Evolutionary conservation across 2,888 invertebrate genomes (phyloP).

Genomic region (Hermaeophaga mercurialis): DNA sequence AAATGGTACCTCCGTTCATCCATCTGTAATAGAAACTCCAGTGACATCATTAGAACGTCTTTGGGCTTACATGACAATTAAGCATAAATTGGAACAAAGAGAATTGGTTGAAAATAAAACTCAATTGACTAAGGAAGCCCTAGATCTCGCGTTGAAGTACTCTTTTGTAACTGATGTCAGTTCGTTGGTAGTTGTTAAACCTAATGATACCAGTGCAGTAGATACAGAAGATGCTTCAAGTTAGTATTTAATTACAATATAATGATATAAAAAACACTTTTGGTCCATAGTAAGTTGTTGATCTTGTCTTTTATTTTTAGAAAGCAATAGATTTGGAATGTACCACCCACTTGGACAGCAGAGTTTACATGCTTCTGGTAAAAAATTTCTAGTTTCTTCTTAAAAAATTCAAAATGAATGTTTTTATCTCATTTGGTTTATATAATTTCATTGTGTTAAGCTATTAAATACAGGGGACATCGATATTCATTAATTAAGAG

Average conservation of each 20-base stretch:
- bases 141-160: constrained; percentile 62
- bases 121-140: constrained; percentile 58
- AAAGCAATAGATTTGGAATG: background rate
- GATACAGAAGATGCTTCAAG: constrained; percentile 36
- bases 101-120: constrained; percentile 39
- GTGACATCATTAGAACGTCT: constrained; percentile 50
- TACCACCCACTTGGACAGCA: background rate
- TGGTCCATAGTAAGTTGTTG: too few species aligned
- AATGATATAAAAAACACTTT: too few species aligned
- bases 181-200: constrained; percentile 70
- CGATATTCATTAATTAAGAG: too few species aligned
- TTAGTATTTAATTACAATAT: constrained; percentile 15
- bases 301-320: background rate
- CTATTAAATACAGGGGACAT: too few species aligned
- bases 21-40: constrained; percentile 38
- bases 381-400: too few species aligned
- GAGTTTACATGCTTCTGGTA: background rate
- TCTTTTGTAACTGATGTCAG: constrained; percentile 70
- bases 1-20: constrained; percentile 17
- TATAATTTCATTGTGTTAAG: too few species aligned
- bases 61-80: constrained; percentile 69
- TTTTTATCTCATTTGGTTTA: too few species aligned
- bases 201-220: constrained; percentile 54
- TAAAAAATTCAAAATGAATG: too few species aligned
- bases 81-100: constrained; percentile 63